Evolutionary conservation across 1,140 invertebrate genomes (phyloP), one percentile per base, ranked within the genome.

Genomic region (Bathynomus jamesi): DNA sequence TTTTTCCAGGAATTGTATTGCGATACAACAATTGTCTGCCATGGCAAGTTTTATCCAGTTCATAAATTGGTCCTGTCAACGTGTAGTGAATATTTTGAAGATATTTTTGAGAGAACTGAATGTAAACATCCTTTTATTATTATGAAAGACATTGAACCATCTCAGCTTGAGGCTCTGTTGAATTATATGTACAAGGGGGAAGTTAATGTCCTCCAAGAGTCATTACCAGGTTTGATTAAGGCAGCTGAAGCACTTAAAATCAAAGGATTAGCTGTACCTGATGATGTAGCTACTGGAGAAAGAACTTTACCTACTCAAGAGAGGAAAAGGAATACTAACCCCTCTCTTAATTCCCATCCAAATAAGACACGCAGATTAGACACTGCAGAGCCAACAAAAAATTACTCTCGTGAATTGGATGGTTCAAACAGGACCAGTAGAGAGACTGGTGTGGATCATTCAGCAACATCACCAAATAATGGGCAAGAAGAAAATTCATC

Each of bases 261-360:
- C 21, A 70, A 70, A 17, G 68, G 68, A 40, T 31, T 70, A 24
- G 68, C 68, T 28, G 68, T 78, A 25, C 77, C 79, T 21, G 68
- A 70, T 70, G 68, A 70, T 40, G n/a, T n/a, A n/a, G n/a, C n/a
- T n/a, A n/a, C n/a, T n/a, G n/a, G n/a, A n/a, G n/a, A n/a, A n/a
- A n/a, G n/a, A n/a, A n/a, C n/a, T n/a, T n/a, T n/a, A n/a, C n/a
- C n/a, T n/a, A n/a, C n/a, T n/a, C n/a, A n/a, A n/a, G n/a, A n/a
- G n/a, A n/a, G n/a, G n/a, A n/a, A n/a, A n/a, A n/a, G n/a, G n/a
- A n/a, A n/a, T n/a, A n/a, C n/a, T n/a, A n/a, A n/a, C n/a, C n/a
- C n/a, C n/a, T n/a, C n/a, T n/a, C n/a, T n/a, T n/a, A n/a, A n/a
- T n/a, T n/a, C n/a, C n/a, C n/a, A n/a, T n/a, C n/a, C n/a, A n/a